phyloP scores from a whole-genome alignment of 2,888 invertebrate genomes.

The Eupithecia exiguata region DNA sequence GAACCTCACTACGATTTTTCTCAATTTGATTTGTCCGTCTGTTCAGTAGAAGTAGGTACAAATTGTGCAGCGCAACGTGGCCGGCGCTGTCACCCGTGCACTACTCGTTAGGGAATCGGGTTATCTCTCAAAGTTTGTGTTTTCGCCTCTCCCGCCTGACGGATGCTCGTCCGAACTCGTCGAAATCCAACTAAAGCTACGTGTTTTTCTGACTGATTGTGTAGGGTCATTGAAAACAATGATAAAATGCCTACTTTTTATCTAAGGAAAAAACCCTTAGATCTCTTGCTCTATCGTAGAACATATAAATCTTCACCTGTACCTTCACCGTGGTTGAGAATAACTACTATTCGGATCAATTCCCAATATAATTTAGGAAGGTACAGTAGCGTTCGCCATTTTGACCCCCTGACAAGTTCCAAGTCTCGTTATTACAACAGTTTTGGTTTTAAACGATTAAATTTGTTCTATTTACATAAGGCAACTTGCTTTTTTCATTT shows the following conservation, averaged over 20 bases:
- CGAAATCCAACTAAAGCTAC: constrained; percentile 1
- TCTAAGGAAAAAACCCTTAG: not conserved
- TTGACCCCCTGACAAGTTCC: no score
- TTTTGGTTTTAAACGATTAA: no score
- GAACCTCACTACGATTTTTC: constrained; percentile 6
- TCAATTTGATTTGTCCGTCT: constrained; percentile 35
- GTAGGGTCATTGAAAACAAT: not conserved
- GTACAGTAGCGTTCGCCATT: no score
- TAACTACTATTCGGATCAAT: not conserved
- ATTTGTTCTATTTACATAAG: no score
- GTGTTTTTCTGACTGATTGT: not conserved
- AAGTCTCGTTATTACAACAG: no score
- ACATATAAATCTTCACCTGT: no score
- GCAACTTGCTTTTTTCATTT: no score
- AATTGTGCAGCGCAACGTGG: constrained; percentile 48
- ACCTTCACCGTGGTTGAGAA: not conserved
- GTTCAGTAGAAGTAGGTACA: constrained; percentile 43
- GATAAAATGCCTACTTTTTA: not conserved
- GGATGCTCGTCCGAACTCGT: constrained; percentile 54
- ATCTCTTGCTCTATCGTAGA: no score
- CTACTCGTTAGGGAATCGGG: constrained; percentile 77
- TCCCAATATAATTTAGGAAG: no score
- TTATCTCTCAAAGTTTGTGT: constrained; percentile 76
- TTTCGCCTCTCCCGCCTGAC: constrained; percentile 65
- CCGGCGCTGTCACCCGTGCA: constrained; percentile 54